Percentiles rank a stretch among this genome's conserved stretches.
Conservation (phyloP, 2,888 invertebrate species). For the Sclerodermus sp. region DNA sequence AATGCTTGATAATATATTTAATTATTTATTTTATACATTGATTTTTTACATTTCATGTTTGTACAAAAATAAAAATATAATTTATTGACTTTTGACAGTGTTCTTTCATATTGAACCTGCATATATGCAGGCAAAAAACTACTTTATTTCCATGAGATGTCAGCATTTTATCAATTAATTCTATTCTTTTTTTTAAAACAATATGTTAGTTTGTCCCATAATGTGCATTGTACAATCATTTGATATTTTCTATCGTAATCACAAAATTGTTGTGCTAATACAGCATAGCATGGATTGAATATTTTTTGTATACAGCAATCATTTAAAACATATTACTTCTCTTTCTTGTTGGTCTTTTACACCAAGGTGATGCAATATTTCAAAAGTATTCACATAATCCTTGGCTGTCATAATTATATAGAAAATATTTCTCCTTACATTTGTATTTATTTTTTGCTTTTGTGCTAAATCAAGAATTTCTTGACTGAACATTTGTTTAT, state of each 20-base stretch:
- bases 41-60: background rate
- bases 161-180: constrained; percentile 70
- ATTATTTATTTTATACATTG: too few species aligned
- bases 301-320: constrained; percentile 85
- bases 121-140: constrained; percentile 35
- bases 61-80: constrained; percentile 1
- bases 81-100: background rate
- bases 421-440: constrained; percentile 85
- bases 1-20: background rate
- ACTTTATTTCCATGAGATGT: constrained; percentile 55
- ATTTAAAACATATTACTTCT: constrained; percentile 80
- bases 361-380: constrained; percentile 81
- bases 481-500: constrained; percentile 50
- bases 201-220: constrained; percentile 83
- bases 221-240: constrained; percentile 82
- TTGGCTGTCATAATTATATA: constrained; percentile 91
- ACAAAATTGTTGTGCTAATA: constrained; percentile 81
- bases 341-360: constrained; percentile 80
- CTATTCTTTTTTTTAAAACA: constrained; percentile 63
- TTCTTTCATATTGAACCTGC: background rate
- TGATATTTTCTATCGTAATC: constrained; percentile 80
- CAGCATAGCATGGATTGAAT: constrained; percentile 87
- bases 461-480: constrained; percentile 78
- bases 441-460: constrained; percentile 93
- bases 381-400: constrained; percentile 91